Evolutionary conservation across 2,888 invertebrate genomes (phyloP).

Genomic region (Lithophane leautieri): DNA sequence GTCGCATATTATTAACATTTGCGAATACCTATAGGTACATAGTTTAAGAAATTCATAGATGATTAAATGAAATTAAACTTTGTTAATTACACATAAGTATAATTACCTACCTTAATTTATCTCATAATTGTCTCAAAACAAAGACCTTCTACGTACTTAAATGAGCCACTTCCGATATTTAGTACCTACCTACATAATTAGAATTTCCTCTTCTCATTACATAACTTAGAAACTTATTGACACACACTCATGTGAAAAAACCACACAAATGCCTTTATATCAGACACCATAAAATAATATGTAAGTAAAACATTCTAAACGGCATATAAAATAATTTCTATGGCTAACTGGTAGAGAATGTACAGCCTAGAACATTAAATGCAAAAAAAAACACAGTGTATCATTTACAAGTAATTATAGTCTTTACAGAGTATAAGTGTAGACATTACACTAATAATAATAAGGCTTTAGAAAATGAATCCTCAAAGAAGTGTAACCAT

Average conservation of each 20-base stretch:
- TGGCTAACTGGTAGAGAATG: not conserved
- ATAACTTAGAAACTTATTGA: constrained; percentile 63
- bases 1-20: constrained; percentile 30
- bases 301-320: not conserved
- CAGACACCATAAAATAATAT: constrained; percentile 19
- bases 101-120: constrained; percentile 11
- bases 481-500: not conserved
- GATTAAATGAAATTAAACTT: constrained; percentile 22
- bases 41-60: not conserved
- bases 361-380: too few species aligned
- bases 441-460: too few species aligned
- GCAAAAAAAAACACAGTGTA: too few species aligned
- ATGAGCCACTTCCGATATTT: constrained; percentile 54
- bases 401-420: not conserved
- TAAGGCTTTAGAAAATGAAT: not conserved
- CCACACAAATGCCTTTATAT: constrained; percentile 18
- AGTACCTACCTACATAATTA: constrained; percentile 39
- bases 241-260: constrained; percentile 27
- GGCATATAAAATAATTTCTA: not conserved
- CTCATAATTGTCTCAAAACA: constrained; percentile 16
- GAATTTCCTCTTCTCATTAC: constrained; percentile 59
- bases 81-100: constrained; percentile 3
- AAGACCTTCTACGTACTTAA: constrained; percentile 29
- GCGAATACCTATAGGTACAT: not conserved
- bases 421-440: not conserved